These are phyloP conservation scores for Orthonyx spaldingii DNA, from an alignment of 2,113 vertebrate genomes.

Conservation along the genomic window DNA sequence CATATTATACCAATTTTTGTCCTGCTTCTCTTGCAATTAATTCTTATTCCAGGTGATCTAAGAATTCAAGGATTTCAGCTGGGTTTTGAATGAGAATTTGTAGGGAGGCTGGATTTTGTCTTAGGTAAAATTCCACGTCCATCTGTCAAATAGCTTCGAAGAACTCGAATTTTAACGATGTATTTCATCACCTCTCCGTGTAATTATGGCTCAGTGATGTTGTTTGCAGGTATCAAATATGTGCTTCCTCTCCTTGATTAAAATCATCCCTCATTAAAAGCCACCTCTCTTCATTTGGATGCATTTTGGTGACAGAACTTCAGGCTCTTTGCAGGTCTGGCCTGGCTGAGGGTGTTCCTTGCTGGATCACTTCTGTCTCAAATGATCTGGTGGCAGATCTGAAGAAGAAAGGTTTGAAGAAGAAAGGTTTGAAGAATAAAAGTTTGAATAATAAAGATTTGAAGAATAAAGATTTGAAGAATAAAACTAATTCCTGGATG, in stretches of 20 bases:
- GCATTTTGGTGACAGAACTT: neutral
- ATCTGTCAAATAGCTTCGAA: neutral
- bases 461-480: neutral
- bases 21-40: neutral
- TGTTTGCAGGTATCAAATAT: neutral
- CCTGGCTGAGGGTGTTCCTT: neutral
- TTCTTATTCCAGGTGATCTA: fast-evolving
- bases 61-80: neutral
- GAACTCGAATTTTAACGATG: neutral
- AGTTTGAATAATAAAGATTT: neutral
- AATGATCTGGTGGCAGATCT: neutral
- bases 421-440: neutral
- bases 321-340: neutral
- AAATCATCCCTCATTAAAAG: neutral
- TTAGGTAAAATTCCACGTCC: neutral
- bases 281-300: neutral
- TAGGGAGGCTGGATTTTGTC: neutral
- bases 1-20: neutral
- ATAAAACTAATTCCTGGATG: neutral
- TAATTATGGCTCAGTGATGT: neutral
- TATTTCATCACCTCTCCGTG: neutral
- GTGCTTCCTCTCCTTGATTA: neutral
- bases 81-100: neutral
- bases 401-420: neutral
- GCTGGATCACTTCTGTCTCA: neutral